Conservation (phyloP, 2,113 vertebrate species). For the Rhagologus leucostigma region DNA sequence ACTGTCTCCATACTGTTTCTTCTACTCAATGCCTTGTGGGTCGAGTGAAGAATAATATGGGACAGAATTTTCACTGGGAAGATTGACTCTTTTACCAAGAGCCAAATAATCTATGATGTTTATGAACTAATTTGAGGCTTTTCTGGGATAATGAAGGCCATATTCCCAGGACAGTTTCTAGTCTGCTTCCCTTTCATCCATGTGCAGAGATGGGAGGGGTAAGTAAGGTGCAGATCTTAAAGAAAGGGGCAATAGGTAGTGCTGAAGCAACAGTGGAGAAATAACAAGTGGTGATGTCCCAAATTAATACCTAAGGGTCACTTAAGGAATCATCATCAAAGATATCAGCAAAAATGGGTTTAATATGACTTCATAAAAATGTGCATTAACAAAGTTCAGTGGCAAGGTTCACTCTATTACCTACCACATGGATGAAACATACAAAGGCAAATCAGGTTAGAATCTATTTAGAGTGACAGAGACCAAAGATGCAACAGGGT, state of each 20-base stretch:
- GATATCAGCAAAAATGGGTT: not conserved
- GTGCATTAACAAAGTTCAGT: not conserved
- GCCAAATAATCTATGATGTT: not conserved
- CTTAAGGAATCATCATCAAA: not conserved
- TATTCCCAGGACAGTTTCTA: not conserved
- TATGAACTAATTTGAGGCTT: not conserved
- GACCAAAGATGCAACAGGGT: not conserved
- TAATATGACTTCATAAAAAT: not conserved
- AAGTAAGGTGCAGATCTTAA: not conserved
- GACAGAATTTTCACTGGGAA: not conserved
- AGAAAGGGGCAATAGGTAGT: not conserved
- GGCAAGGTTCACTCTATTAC: not conserved
- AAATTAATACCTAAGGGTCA: not conserved
- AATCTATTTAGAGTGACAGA: not conserved
- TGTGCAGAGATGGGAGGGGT: accelerated
- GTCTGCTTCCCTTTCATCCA: not conserved
- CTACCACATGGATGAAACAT: not conserved
- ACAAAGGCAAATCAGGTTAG: not conserved
- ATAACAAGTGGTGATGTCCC: not conserved
- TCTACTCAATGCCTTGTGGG: not conserved
- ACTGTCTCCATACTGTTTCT: not conserved
- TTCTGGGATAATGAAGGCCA: not conserved
- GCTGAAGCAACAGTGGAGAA: not conserved
- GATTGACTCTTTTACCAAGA: not conserved
- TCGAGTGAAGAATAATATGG: not conserved